These are phyloP conservation scores for Frankliniella fusca DNA, from an alignment of 2,888 invertebrate genomes.

Conservation along the genomic window DNA sequence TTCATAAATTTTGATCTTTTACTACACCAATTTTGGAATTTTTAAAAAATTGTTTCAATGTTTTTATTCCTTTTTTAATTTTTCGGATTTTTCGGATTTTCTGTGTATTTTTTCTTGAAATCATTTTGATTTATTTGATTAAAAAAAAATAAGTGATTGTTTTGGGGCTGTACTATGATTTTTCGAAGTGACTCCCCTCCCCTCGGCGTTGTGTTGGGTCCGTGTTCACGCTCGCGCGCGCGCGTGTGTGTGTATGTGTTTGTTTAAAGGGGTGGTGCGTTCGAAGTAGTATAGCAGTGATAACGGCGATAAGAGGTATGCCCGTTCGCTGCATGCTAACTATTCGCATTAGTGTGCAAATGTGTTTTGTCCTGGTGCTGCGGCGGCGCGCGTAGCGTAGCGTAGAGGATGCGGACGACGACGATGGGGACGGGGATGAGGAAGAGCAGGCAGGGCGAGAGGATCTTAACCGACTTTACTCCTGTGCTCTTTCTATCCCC, in stretches of 20 bases:
- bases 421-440: too few species aligned
- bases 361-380: constrained; percentile 4
- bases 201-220: not conserved
- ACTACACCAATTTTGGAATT: too few species aligned
- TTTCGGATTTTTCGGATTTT: too few species aligned
- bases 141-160: too few species aligned
- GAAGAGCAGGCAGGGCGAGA: not conserved
- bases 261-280: not conserved
- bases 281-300: not conserved
- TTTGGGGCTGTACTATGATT: too few species aligned
- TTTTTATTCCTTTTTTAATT: too few species aligned
- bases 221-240: not conserved
- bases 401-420: not conserved
- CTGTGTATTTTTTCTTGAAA: too few species aligned
- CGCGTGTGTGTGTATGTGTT: not conserved
- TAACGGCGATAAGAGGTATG: constrained; percentile 22
- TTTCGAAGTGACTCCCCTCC: not conserved
- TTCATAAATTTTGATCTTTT: too few species aligned
- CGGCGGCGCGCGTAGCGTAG: not conserved
- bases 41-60: too few species aligned
- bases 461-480: not conserved
- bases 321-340: constrained; percentile 22
- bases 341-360: constrained; percentile 26
- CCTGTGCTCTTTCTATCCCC: not conserved
- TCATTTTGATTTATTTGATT: too few species aligned